These are phyloP conservation scores for Centropus bengalensis DNA, from an alignment of 2,113 vertebrate genomes.

Conservation along the genomic window DNA sequence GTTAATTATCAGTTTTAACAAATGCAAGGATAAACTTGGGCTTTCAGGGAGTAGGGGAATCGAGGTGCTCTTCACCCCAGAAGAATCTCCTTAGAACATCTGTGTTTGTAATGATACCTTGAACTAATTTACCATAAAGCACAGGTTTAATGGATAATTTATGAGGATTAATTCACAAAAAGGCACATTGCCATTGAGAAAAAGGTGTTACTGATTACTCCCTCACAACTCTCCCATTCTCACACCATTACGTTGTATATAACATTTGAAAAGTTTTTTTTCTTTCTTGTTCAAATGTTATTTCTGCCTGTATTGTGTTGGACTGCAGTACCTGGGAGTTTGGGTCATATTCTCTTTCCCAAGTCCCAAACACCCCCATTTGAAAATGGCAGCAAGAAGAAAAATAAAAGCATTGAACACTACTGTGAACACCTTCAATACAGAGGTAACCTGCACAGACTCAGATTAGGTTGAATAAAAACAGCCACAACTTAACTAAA, in stretches of 20 bases:
- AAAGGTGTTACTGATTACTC: not conserved
- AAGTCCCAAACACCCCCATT: not conserved
- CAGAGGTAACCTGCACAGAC: not conserved
- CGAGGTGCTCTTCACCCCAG: not conserved
- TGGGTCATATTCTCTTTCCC: not conserved
- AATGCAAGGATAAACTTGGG: not conserved
- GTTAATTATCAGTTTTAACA: not conserved
- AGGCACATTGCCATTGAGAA: not conserved
- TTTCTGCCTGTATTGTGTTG: not conserved
- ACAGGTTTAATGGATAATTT: not conserved
- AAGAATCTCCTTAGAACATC: not conserved
- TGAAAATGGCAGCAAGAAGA: not conserved
- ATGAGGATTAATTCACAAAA: not conserved
- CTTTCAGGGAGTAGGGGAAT: not conserved
- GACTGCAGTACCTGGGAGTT: not conserved
- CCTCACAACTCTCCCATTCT: slow-evolving; percentile 6
- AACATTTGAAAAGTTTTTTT: not conserved
- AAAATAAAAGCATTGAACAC: not conserved
- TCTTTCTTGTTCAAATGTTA: not conserved
- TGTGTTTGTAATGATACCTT: not conserved
- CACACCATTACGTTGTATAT: not conserved
- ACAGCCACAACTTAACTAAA: not conserved
- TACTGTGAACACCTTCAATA: not conserved
- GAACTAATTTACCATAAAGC: not conserved
- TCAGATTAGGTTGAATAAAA: not conserved